Evolutionary conservation across 2,888 invertebrate genomes (phyloP), one percentile per base, ranked within the genome.

Genomic region (Gymnosoma rotundatum): DNA sequence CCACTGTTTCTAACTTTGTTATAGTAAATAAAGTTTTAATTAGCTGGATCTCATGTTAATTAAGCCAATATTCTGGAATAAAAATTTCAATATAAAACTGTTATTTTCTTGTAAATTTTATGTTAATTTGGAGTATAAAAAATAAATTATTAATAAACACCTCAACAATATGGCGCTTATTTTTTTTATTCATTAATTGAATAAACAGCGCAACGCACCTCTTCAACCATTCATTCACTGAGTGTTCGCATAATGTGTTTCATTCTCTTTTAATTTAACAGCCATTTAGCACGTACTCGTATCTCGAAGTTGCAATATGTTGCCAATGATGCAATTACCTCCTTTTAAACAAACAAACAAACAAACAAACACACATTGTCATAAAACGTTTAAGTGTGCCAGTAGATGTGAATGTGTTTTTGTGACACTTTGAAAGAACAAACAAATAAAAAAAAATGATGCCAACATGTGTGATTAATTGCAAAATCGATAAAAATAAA

Each of bases 391-490:
- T 21, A 12, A 38, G 9, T 21, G 5, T 48, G 10, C 58, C 14
- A 6, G 48, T 7, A 2, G 20, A 25, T 20, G 9, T 48, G 45
- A 8, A 12, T 36, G 36, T 36, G 16, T 6, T 9, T 45, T 4
- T 52, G 72, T 50, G 21, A 52, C 36, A 60, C 45, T 60, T 72
- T 61, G 18, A 74, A 16, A 67, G 25, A 60, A 60, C 48, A 67
- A 60, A 63, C 78, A 70, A 70, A 78, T 48, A 20, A 58, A 67
- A 69, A 25, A 50, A 18, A 54, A 70, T 56, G 70, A 63, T 56
- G 45, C 63, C 56, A 50, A 78, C 78, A 64, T 72, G 70, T 78
- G 70, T 56, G 56, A 78, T 78, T 64, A 64, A 72, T 78, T 78
- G 70, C 38, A 72, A 70, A 64, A 72, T 78, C 63, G 63, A 54